Evolutionary conservation across 2,113 vertebrate genomes (phyloP).

Genomic region (Centropristis striata): DNA sequence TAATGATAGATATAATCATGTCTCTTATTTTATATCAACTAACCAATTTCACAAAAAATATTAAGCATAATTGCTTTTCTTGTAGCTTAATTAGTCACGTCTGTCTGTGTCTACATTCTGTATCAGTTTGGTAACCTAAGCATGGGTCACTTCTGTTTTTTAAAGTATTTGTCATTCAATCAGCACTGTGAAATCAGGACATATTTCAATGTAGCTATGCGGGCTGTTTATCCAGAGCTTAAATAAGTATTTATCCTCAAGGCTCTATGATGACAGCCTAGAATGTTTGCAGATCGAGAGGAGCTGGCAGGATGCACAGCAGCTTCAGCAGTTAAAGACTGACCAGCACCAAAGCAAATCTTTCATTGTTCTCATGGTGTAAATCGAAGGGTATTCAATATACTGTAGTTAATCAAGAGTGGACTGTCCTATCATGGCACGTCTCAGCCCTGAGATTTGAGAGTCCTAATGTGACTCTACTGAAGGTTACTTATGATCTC

Average conservation of each 20-base stretch:
- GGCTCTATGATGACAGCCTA: conserved; percentile 50
- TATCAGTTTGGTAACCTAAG: neutral
- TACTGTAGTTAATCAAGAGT: conserved; percentile 3
- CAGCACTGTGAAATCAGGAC: neutral
- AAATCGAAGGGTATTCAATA: neutral
- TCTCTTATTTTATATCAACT: neutral
- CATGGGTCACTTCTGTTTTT: neutral
- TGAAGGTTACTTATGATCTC: conserved; percentile 48
- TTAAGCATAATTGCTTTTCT: neutral
- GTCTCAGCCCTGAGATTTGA: conserved; percentile 3
- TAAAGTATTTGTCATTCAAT: conserved; percentile 23
- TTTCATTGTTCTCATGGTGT: neutral
- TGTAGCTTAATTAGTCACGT: neutral
- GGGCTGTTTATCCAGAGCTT: conserved; percentile 20
- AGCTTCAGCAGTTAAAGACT: neutral
- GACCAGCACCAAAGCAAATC: neutral
- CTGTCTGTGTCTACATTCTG: neutral
- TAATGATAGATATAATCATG: neutral
- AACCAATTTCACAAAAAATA: neutral
- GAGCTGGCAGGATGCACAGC: conserved; percentile 11
- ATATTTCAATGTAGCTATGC: conserved; percentile 23
- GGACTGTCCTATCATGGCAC: neutral
- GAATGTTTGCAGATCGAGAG: conserved; percentile 42
- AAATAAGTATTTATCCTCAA: conserved; percentile 39
- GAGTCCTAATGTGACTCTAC: neutral